These are phyloP conservation scores for Cheilosia scutellata DNA, from an alignment of 2,888 invertebrate species.

Conservation along the genomic window DNA sequence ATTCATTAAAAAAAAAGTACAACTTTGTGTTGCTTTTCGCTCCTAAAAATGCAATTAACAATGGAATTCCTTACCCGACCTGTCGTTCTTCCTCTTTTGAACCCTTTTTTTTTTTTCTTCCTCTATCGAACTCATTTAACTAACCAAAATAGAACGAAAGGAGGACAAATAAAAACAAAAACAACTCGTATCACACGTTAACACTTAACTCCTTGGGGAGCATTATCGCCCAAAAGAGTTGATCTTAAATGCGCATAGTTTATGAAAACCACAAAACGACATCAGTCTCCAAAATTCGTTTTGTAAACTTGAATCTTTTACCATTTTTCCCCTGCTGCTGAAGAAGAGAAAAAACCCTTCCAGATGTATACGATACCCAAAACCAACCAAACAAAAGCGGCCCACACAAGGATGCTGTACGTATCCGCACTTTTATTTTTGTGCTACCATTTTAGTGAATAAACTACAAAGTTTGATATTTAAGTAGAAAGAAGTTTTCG, in stretches of 20 bases:
- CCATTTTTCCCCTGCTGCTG: neutral
- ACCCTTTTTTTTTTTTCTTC: constrained; percentile 5
- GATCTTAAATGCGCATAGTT: constrained; percentile 65
- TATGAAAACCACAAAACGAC: constrained; percentile 52
- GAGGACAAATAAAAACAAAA: constrained; percentile 4
- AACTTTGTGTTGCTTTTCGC: neutral
- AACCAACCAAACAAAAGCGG: constrained; percentile 35
- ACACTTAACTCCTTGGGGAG: constrained; percentile 36
- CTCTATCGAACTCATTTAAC: constrained; percentile 34
- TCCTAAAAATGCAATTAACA: constrained; percentile 25
- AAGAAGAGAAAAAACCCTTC: neutral
- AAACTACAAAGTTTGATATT: constrained; percentile 69
- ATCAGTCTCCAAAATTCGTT: constrained; percentile 50
- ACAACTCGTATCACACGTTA: constrained; percentile 40
- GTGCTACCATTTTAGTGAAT: constrained; percentile 46
- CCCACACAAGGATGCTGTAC: constrained; percentile 29
- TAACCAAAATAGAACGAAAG: constrained; percentile 29
- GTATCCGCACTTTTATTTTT: constrained; percentile 3
- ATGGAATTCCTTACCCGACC: constrained; percentile 6
- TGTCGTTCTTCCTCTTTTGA: too few species aligned
- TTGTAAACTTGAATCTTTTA: constrained; percentile 37
- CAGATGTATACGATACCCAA: constrained; percentile 2
- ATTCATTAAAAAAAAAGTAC: constrained; percentile 10
- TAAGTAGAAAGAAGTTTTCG: constrained; percentile 48
- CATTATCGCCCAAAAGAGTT: constrained; percentile 42